Conservation (phyloP, 2,888 invertebrate species). For the Galeruca laticollis region DNA sequence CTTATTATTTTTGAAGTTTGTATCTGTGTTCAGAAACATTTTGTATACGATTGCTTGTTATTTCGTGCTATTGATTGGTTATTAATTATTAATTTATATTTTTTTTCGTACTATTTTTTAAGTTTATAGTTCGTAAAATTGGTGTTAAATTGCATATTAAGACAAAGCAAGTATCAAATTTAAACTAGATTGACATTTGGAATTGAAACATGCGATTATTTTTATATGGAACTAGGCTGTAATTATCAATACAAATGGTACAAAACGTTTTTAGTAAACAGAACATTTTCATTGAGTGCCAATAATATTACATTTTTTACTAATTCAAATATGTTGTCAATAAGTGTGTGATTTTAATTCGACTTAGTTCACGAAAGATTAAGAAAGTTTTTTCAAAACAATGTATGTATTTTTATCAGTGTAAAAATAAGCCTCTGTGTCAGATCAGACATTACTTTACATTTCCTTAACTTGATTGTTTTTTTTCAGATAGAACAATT, state of each 20-base stretch:
- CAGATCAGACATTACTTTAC: no score
- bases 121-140: constrained; percentile 17
- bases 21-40: background rate
- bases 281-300: background rate
- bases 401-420: no score
- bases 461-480: no score
- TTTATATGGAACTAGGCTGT: constrained; percentile 38
- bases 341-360: no score
- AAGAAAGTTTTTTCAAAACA: no score
- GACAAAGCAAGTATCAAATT: constrained; percentile 27
- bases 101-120: constrained; percentile 7
- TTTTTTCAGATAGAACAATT: no score
- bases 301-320: no score
- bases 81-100: background rate
- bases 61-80: constrained; percentile 22
- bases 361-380: no score
- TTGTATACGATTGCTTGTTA: constrained; percentile 23
- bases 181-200: constrained; percentile 19
- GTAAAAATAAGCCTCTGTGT: no score
- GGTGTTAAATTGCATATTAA: constrained; percentile 22
- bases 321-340: no score
- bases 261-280: constrained; percentile 25
- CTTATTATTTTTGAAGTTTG: constrained; percentile 1
- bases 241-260: constrained; percentile 30
- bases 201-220: constrained; percentile 33